Conservation (phyloP, 2,113 vertebrate species). For the Myotis davidii region DNA sequence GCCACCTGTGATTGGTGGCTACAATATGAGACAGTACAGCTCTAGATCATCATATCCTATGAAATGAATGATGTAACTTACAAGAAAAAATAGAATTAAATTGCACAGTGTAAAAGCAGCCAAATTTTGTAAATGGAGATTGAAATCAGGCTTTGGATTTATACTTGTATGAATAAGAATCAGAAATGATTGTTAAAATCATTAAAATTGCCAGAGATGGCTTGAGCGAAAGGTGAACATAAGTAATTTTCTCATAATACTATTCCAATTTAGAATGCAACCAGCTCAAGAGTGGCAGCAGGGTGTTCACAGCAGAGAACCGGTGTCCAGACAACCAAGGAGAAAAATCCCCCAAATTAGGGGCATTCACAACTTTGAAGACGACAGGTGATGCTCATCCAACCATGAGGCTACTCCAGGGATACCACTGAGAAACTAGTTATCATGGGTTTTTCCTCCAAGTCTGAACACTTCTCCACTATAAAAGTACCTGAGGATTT, state of each 20-base stretch:
- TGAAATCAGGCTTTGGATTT: neutral
- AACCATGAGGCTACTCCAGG: neutral
- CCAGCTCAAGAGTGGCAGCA: neutral
- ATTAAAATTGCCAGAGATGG: neutral
- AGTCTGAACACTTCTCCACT: neutral
- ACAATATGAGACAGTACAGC: neutral
- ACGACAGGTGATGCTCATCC: accelerated
- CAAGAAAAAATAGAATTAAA: neutral
- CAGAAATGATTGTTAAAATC: neutral
- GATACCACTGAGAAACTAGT: neutral
- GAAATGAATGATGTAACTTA: neutral
- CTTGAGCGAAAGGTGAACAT: neutral
- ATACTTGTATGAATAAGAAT: neutral
- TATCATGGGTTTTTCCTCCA: neutral
- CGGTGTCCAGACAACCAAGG: neutral
- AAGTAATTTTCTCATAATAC: neutral
- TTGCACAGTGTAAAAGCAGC: neutral
- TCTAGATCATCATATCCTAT: neutral
- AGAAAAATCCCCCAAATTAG: no score
- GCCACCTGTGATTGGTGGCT: neutral
- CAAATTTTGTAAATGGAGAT: neutral
- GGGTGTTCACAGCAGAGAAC: neutral
- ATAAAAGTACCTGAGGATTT: neutral
- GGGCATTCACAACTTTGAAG: neutral
- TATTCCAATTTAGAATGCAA: neutral